phyloP scores from a whole-genome alignment of 1,140 invertebrate species.

The Trachymyrmex cornetzi region DNA sequence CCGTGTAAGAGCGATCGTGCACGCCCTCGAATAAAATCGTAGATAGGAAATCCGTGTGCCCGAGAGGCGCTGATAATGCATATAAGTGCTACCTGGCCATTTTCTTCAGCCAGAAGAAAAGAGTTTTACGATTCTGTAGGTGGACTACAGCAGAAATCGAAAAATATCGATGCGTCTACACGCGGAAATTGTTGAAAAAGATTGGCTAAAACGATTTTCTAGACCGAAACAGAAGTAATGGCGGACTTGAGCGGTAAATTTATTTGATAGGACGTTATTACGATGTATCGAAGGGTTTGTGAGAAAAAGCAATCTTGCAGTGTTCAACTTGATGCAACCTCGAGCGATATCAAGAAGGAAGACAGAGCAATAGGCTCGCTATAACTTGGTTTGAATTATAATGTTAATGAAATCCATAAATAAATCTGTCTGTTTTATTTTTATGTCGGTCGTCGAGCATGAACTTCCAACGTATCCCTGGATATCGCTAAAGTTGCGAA shows the following conservation, averaged over 20 bases:
- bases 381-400: background rate
- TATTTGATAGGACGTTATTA: background rate
- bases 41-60: slow-evolving; percentile 40
- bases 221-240: background rate
- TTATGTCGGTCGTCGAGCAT: background rate
- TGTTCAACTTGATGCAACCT: background rate
- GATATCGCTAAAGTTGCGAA: background rate
- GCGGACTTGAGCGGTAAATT: background rate
- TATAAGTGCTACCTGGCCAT: slow-evolving; percentile 39
- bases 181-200: slow-evolving; percentile 21
- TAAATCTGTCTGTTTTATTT: slow-evolving; percentile 34
- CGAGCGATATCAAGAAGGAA: background rate
- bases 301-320: background rate
- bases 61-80: slow-evolving; percentile 36
- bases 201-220: slow-evolving; percentile 11
- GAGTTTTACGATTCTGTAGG: background rate
- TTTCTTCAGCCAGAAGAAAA: slow-evolving; percentile 40
- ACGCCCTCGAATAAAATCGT: slow-evolving; percentile 55
- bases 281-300: background rate
- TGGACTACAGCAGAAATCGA: slow-evolving; percentile 21
- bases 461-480: slow-evolving; percentile 1
- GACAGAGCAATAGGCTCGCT: background rate
- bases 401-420: slow-evolving; percentile 23
- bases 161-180: slow-evolving; percentile 20
- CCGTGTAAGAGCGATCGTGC: slow-evolving; percentile 42